These are phyloP conservation scores for Drosophila subpulchrella DNA, from an alignment of 1,140 invertebrate genomes.

Conservation along the genomic window DNA sequence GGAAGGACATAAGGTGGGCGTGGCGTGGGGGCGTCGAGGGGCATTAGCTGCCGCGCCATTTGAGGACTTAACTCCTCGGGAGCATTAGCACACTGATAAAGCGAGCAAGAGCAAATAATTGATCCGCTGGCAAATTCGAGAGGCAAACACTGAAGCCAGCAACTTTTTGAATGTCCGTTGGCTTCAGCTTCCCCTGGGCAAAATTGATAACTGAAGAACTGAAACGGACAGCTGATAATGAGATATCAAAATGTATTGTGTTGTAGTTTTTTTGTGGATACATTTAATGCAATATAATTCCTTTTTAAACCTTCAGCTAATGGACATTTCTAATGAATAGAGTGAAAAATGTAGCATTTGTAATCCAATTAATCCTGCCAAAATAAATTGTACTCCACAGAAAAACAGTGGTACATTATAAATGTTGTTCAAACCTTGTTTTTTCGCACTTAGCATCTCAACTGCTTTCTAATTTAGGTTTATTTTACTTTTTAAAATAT, in stretches of 20 bases:
- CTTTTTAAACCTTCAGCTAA: background rate
- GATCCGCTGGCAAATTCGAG: constrained; percentile 33
- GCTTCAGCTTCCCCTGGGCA: background rate
- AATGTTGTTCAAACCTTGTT: too few relatives aligned
- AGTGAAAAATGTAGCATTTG: too few relatives aligned
- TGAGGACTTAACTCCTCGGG: constrained; percentile 31
- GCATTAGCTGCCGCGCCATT: constrained; percentile 30
- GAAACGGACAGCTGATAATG: background rate
- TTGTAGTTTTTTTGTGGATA: background rate
- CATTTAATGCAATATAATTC: background rate
- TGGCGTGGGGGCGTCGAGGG: constrained; percentile 4
- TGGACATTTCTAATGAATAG: background rate
- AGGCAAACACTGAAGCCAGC: constrained; percentile 31
- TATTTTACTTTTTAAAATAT: too few relatives aligned
- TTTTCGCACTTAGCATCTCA: too few relatives aligned
- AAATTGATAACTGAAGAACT: background rate
- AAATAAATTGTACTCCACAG: background rate
- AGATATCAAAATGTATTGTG: background rate
- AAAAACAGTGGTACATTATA: too few relatives aligned
- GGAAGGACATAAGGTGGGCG: constrained; percentile 19
- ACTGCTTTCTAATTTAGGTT: too few relatives aligned
- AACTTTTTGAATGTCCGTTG: constrained; percentile 10
- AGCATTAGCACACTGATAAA: constrained; percentile 49
- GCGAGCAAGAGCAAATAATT: constrained; percentile 52
- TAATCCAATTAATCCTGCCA: background rate